Base-by-base conservation (phyloP, 2,888 invertebrate species). In the Catocala nupta region DNA sequence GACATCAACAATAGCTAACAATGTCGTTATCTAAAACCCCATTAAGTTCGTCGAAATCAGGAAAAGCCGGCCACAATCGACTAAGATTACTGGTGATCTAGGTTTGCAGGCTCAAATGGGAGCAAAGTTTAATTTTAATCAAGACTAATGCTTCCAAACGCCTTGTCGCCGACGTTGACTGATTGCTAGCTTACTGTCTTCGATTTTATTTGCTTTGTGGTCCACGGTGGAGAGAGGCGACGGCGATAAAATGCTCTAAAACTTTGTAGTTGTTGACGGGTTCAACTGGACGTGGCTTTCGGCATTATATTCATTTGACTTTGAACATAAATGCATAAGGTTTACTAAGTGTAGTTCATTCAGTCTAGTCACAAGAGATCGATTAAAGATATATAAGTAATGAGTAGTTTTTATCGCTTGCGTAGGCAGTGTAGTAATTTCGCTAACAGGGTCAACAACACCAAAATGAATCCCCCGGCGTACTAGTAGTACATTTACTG, bases 151-250 rank as follows among this genome's bases (percentile, higher is more conserved):
- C 48, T 58, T 4, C 54, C 43, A 55, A 64, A 51, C 7, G 47
- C 36, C 55, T 53, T 62, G 64, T 33, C 44, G 2, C 16, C 49
- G 71, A 63, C 62, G 42, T 53, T 68, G 75, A 75, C 55, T 60
- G 64, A 73, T 75, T 67, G 39, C 55, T 12, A n/a, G 59, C 50
- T 59, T 70, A 55, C 44, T 25, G 39, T 5, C 8, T 53, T 57
- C 36, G 36, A 36, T 43, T 34, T 47, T 1, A 25, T 49, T 39
- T 53, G 10, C 5, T 43, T 33, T 12, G 9, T 39, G 5, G 6
- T 16, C 4, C 39, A 43, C 33, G 47, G 8, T 16, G 48, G 7
- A 45, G 45, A n/a, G 12, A 45, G 1, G 45, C 12, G 25, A 25
- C 9, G 11, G 49, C n/a, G 34, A 49, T 49, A n/a, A 49, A 49